Evolutionary conservation across 2,888 invertebrate species (phyloP).

Genomic region (Zele albiditarsus): DNA sequence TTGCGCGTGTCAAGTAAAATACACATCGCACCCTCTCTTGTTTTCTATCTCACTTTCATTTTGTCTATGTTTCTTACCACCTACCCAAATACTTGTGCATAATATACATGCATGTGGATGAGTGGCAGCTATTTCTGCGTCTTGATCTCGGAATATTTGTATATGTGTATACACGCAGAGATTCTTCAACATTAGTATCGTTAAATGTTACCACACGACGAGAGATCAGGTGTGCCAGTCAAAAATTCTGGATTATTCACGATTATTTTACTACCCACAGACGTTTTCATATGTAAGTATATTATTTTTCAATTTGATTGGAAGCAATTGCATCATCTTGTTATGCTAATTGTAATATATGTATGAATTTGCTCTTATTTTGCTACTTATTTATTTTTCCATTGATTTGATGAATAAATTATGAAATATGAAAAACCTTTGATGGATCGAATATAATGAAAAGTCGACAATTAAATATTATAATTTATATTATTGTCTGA

Average conservation of each 20-base stretch:
- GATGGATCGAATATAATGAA: too few species aligned
- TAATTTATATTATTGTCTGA: too few species aligned
- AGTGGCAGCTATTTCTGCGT: constrained; percentile 39
- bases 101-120: background rate
- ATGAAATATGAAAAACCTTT: too few species aligned
- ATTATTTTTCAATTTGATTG: background rate
- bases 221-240: constrained; percentile 10
- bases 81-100: background rate
- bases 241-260: background rate
- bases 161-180: background rate
- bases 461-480: too few species aligned
- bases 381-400: background rate
- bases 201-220: background rate
- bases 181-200: constrained; percentile 2
- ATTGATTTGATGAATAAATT: too few species aligned
- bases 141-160: constrained; percentile 28
- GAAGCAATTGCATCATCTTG: background rate
- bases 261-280: background rate
- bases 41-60: constrained; percentile 22
- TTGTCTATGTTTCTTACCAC: background rate
- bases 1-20: constrained; percentile 23
- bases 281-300: background rate
- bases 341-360: background rate
- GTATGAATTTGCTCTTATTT: background rate
- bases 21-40: background rate